Evolutionary conservation across 2,113 vertebrate genomes (phyloP).

Genomic region (Scalopus aquaticus): DNA sequence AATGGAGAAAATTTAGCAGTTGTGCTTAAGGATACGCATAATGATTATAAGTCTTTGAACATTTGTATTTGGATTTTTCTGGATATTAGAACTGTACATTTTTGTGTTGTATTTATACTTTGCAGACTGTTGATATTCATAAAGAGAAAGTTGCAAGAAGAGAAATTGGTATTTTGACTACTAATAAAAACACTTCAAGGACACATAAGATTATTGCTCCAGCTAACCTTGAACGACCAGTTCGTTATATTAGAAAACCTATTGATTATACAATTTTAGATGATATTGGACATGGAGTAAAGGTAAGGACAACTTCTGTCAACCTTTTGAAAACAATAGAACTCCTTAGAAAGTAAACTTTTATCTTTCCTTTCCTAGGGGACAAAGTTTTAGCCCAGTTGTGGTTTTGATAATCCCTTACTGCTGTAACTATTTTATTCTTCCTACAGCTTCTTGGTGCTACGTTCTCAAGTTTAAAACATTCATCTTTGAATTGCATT

Average conservation of each 20-base stretch:
- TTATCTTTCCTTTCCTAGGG: neutral
- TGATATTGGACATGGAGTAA: constrained; percentile 99
- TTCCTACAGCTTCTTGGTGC: constrained; percentile 11
- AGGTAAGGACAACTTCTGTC: constrained; percentile 88
- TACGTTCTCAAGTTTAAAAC: constrained; percentile 39
- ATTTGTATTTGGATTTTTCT: constrained; percentile 43
- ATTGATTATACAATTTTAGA: constrained; percentile 98
- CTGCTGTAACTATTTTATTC: constrained; percentile 2
- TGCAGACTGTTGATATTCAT: constrained; percentile 99
- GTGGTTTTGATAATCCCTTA: constrained; percentile 42
- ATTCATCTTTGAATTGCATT: constrained; percentile 31
- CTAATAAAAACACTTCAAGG: constrained; percentile 99
- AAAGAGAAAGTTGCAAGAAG: constrained; percentile 99
- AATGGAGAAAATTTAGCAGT: constrained; percentile 20
- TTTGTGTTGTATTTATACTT: constrained; percentile 79
- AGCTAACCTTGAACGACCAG: constrained; percentile 97
- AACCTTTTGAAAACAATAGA: constrained; percentile 71
- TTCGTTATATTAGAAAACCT: constrained; percentile 99
- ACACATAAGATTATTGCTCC: constrained; percentile 99
- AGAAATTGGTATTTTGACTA: constrained; percentile 99
- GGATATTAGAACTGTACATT: constrained; percentile 26
- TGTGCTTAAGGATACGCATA: neutral
- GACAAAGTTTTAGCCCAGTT: neutral
- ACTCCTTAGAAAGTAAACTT: constrained; percentile 34
- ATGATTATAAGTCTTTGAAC: constrained; percentile 23